A percentile compares a stretch with the other conserved stretches of the same genome.
Evolutionary conservation across 2,113 vertebrate genomes (phyloP).

Genomic region (Merops nubicus): DNA sequence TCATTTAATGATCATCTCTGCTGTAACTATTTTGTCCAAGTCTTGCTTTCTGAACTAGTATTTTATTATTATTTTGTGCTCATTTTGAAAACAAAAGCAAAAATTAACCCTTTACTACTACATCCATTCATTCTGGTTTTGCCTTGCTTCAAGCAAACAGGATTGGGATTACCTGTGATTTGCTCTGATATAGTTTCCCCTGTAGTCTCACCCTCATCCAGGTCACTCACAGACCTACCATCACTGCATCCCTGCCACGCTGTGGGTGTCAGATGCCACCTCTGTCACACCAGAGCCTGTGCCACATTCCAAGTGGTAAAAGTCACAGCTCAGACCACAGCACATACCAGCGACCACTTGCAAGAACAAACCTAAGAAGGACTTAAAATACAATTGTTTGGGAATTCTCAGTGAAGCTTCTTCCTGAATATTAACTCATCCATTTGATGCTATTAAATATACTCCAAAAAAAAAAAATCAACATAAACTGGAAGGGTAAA

Average conservation of each 20-base stretch:
- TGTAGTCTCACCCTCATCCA: neutral
- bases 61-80: neutral
- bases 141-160: neutral
- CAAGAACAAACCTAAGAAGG: neutral
- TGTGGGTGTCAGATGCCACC: accelerated
- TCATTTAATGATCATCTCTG: neutral
- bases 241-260: accelerated
- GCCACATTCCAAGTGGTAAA: neutral
- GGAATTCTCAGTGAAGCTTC: neutral
- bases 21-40: neutral
- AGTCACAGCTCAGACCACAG: neutral
- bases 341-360: neutral
- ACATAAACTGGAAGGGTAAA: neutral
- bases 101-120: neutral
- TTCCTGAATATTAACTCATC: neutral
- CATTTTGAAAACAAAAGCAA: neutral
- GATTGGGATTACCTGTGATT: neutral
- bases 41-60: neutral
- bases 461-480: neutral
- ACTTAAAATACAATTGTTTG: neutral
- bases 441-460: neutral
- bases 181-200: neutral
- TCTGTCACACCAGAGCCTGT: neutral
- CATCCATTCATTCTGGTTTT: neutral
- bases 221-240: neutral